A percentile compares a stretch with the other conserved stretches of the same genome.
Conservation (phyloP, 1,140 invertebrate species). For the Lutraria rhynchaena region DNA sequence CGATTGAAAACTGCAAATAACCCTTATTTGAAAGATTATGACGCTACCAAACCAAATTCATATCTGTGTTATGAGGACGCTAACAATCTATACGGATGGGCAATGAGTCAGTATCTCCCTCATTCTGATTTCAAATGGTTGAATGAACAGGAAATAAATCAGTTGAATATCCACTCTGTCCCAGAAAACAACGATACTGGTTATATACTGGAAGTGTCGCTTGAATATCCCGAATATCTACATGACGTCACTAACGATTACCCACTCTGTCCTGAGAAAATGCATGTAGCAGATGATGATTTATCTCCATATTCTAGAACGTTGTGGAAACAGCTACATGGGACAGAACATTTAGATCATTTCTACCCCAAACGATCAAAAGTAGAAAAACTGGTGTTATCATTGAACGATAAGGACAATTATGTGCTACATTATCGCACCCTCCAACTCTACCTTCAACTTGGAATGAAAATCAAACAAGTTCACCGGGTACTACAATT, state of each 20-base stretch:
- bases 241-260: constrained; percentile 84
- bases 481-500: constrained; percentile 54
- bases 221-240: constrained; percentile 78
- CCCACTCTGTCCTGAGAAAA: constrained; percentile 82
- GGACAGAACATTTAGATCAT: background rate
- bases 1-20: constrained; percentile 34
- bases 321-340: background rate
- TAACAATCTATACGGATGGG: background rate
- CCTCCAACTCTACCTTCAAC: constrained; percentile 48
- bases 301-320: constrained; percentile 40
- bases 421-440: constrained; percentile 63
- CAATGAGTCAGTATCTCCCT: no score
- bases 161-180: no score
- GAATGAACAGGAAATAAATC: no score
- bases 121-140: no score
- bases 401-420: constrained; percentile 48
- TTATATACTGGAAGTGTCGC: constrained; percentile 83
- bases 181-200: constrained; percentile 80
- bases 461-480: constrained; percentile 58
- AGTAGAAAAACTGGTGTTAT: constrained; percentile 62
- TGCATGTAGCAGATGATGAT: constrained; percentile 16
- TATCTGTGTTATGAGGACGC: no score
- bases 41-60: no score
- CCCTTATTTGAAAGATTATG: no score
- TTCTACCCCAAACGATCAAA: constrained; percentile 1